A percentile compares a stretch with the other conserved stretches of the same genome.
These are phyloP conservation scores for Lymantria dispar DNA, from an alignment of 2,888 invertebrate species.

Conservation along the genomic window DNA sequence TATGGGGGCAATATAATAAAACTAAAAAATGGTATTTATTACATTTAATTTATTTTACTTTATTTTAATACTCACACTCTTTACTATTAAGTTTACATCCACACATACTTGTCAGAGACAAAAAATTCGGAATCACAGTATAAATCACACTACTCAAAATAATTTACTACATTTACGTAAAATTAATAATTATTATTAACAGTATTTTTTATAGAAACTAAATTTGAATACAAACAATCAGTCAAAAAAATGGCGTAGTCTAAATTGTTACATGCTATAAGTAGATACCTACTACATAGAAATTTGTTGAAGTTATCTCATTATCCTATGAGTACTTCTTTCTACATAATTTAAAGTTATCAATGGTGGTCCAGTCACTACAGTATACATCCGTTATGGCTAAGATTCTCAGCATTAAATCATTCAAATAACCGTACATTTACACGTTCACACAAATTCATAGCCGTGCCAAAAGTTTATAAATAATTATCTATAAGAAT, in stretches of 20 bases:
- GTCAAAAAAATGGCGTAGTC: slow-evolving; percentile 47
- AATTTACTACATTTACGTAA: slow-evolving; percentile 37
- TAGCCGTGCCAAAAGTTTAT: slow-evolving; percentile 13
- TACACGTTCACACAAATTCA: slow-evolving; percentile 10
- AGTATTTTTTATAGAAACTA: slow-evolving; percentile 22
- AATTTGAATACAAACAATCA: slow-evolving; percentile 42
- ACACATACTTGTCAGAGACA: slow-evolving; percentile 26
- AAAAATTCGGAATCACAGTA: slow-evolving; percentile 40
- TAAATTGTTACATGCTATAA: slow-evolving; percentile 10
- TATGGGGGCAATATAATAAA: slow-evolving; percentile 1
- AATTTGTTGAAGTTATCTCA: slow-evolving; percentile 2
- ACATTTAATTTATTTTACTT: slow-evolving; percentile 35
- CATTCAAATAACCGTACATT: not conserved
- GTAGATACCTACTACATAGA: not conserved
- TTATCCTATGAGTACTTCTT: not conserved
- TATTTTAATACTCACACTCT: slow-evolving; percentile 37
- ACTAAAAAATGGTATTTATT: slow-evolving; percentile 21
- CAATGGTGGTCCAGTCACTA: slow-evolving; percentile 17
- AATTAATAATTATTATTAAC: slow-evolving; percentile 16
- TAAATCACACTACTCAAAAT: slow-evolving; percentile 46
- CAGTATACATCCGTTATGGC: slow-evolving; percentile 42
- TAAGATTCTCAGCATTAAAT: slow-evolving; percentile 18
- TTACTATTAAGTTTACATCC: slow-evolving; percentile 14
- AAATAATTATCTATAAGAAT: no score
- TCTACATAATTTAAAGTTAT: not conserved